A percentile compares a stretch with the other conserved stretches of the same genome.
Conservation (phyloP, 2,888 invertebrate genomes). For the Chouioia cunea region DNA sequence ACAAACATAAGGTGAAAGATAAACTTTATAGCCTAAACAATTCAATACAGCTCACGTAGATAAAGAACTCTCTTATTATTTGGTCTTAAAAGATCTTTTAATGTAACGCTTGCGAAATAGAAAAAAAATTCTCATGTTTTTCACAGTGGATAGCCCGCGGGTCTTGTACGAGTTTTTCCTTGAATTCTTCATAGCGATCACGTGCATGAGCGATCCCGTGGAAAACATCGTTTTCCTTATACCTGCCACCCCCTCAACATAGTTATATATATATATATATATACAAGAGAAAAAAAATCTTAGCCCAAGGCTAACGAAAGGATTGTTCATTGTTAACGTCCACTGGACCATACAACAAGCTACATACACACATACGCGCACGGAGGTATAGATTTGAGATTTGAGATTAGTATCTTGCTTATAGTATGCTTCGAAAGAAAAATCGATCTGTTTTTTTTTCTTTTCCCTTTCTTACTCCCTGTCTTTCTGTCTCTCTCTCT, state of each 20-base stretch:
- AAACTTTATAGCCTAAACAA: no score
- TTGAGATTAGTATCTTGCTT: no score
- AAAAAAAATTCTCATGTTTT: constrained; percentile 29
- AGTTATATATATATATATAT: no score
- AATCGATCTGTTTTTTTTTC: constrained; percentile 33
- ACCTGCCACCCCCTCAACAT: no score
- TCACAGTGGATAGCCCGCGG: not conserved
- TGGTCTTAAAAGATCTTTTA: no score
- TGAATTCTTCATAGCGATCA: constrained; percentile 20
- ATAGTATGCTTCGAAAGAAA: not conserved
- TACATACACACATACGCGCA: constrained; percentile 1
- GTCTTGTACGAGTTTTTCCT: constrained; percentile 35
- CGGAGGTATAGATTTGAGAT: constrained; percentile 6
- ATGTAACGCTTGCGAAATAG: no score
- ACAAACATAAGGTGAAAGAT: no score
- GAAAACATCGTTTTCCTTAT: not conserved
- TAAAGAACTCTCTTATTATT: no score
- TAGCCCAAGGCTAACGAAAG: constrained; percentile 28
- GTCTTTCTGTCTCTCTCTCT: not conserved
- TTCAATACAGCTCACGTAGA: no score
- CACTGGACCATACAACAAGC: constrained; percentile 16
- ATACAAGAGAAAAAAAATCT: constrained; percentile 1
- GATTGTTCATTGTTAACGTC: constrained; percentile 30
- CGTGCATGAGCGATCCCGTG: constrained; percentile 21
- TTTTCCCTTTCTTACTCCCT: not conserved